A percentile compares a stretch with the other conserved stretches of the same genome.
Evolutionary conservation across 2,113 vertebrate genomes (phyloP).

Genomic region (Crotophaga sulcirostris): DNA sequence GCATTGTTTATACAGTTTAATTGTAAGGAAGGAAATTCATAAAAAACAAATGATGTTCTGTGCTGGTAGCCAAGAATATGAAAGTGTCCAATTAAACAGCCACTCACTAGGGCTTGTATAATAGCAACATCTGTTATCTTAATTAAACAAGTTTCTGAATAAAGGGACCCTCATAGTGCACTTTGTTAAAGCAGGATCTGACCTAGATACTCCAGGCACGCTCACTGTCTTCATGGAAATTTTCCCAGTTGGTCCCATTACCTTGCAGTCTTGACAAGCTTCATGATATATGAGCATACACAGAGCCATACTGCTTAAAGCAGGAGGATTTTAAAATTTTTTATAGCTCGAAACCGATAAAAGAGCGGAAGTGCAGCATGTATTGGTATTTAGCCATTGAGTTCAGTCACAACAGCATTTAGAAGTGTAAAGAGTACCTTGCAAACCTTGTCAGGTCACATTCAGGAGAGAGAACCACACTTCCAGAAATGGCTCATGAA

Average conservation of each 20-base stretch:
- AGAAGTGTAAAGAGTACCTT: fast-evolving
- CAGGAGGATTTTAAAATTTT: background rate
- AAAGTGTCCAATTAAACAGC: constrained; percentile 71
- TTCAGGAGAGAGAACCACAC: background rate
- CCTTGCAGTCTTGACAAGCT: constrained; percentile 20
- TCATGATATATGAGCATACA: constrained; percentile 25
- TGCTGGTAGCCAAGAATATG: constrained; percentile 55
- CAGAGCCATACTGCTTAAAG: background rate
- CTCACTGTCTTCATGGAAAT: constrained; percentile 28
- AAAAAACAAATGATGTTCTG: constrained; percentile 44
- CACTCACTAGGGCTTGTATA: constrained; percentile 41
- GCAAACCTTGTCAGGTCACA: background rate
- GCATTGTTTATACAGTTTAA: constrained; percentile 70
- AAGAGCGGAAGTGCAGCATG: background rate
- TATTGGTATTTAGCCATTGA: background rate
- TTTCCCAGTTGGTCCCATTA: constrained; percentile 67
- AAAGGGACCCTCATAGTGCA: constrained; percentile 8
- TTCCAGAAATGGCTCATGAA: background rate
- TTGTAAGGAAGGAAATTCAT: constrained; percentile 58
- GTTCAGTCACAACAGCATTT: background rate
- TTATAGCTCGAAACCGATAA: background rate
- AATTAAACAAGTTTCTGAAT: constrained; percentile 70
- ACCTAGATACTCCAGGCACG: constrained; percentile 54
- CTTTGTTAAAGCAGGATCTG: constrained; percentile 56
- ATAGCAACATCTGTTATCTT: constrained; percentile 75